These are phyloP conservation scores for Ridgeia piscesae DNA, from an alignment of 1,140 invertebrate species.

Conservation along the genomic window DNA sequence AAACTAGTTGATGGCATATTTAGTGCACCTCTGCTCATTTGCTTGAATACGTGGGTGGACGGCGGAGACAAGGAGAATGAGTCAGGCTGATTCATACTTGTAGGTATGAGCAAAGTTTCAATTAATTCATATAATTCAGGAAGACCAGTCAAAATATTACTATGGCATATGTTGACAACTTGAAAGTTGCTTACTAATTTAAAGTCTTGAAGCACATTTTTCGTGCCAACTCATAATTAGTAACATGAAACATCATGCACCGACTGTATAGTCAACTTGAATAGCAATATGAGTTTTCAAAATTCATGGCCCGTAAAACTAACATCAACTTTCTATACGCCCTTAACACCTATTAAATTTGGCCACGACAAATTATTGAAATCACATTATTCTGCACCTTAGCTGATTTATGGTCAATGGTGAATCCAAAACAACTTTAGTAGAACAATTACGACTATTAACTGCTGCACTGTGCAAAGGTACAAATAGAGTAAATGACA, in stretches of 20 bases:
- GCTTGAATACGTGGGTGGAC: not conserved
- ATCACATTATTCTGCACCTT: not conserved
- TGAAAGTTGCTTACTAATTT: no score
- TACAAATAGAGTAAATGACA: not conserved
- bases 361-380: not conserved
- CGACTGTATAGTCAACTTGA: not conserved
- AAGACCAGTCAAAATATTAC: not conserved
- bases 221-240: no score
- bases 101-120: not conserved
- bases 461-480: not conserved
- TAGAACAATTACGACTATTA: not conserved
- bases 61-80: not conserved
- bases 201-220: no score
- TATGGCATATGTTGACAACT: no score
- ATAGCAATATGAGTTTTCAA: not conserved
- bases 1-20: not conserved
- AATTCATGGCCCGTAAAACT: not conserved
- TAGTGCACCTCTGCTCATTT: not conserved
- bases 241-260: not conserved
- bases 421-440: not conserved
- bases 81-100: not conserved
- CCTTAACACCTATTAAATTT: not conserved
- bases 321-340: no score
- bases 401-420: no score
- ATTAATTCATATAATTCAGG: not conserved